Evolutionary conservation across 2,113 vertebrate genomes (phyloP).

Genomic region (Ranitomeya variabilis): DNA sequence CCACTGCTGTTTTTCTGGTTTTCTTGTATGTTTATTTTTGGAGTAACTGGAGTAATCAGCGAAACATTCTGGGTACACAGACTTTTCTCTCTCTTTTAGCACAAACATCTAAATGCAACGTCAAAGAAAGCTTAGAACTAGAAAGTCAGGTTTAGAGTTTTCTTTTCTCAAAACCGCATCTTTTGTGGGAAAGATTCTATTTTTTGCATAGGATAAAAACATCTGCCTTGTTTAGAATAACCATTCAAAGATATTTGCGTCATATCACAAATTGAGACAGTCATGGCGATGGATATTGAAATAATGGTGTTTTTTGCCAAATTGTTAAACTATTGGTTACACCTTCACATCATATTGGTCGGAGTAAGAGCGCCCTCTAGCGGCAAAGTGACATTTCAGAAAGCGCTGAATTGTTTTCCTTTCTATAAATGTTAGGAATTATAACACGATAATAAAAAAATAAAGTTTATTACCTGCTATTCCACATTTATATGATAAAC

Average conservation of each 20-base stretch:
- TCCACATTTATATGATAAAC: no score
- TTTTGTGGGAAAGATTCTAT: conserved; percentile 30
- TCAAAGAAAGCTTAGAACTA: conserved; percentile 59
- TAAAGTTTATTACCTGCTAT: no score
- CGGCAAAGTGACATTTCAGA: background rate
- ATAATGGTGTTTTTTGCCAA: background rate
- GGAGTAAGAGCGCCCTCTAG: conserved; percentile 11
- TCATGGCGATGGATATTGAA: conserved; percentile 10
- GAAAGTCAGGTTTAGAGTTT: conserved; percentile 43
- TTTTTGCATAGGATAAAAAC: conserved; percentile 36
- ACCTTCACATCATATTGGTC: background rate
- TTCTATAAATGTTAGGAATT: background rate
- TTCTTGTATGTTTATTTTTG: conserved; percentile 66
- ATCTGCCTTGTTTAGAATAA: background rate
- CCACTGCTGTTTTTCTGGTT: conserved; percentile 52
- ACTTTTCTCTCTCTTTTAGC: conserved; percentile 52
- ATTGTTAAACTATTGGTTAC: background rate
- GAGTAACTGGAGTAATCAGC: conserved; percentile 62
- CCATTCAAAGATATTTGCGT: background rate
- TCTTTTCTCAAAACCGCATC: conserved; percentile 34
- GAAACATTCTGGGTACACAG: conserved; percentile 54
- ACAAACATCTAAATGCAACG: conserved; percentile 54
- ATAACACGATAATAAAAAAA: background rate
- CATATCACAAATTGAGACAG: conserved; percentile 2
- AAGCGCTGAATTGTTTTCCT: background rate